These are phyloP conservation scores for Microtus ochrogaster DNA, from an alignment of 2,113 vertebrate genomes.

Conservation along the genomic window DNA sequence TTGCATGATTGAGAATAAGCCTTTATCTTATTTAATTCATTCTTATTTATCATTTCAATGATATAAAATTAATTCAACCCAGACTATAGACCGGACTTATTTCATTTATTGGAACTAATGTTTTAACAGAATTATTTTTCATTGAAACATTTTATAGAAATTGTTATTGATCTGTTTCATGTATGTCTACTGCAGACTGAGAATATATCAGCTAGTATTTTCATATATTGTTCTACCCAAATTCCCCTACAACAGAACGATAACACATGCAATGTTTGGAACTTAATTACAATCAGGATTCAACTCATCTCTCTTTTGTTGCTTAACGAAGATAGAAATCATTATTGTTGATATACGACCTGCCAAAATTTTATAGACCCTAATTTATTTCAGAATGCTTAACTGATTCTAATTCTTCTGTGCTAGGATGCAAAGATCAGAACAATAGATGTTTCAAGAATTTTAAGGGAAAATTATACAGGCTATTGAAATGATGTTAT, in stretches of 20 bases:
- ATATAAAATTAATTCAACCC: background rate
- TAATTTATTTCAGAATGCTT: constrained; percentile 60
- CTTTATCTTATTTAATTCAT: background rate
- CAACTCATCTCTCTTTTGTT: constrained; percentile 30
- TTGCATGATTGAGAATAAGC: background rate
- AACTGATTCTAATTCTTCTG: constrained; percentile 33
- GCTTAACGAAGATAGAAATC: constrained; percentile 9
- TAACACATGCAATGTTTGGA: background rate
- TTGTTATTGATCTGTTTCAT: background rate
- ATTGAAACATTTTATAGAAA: constrained; percentile 2
- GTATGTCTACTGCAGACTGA: background rate
- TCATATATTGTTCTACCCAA: background rate
- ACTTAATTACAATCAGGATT: constrained; percentile 20
- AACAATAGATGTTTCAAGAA: constrained; percentile 34
- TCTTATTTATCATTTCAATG: background rate
- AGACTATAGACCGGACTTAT: background rate
- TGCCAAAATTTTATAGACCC: constrained; percentile 4
- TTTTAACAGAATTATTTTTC: background rate
- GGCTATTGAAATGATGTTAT: constrained; percentile 23
- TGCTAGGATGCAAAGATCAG: background rate
- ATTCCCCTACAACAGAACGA: background rate
- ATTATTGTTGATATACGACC: background rate
- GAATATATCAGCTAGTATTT: background rate
- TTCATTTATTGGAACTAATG: background rate
- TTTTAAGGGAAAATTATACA: constrained; percentile 53